Conservation (phyloP, 92 coral and sea anemone species). For the Porites divaricata region DNA sequence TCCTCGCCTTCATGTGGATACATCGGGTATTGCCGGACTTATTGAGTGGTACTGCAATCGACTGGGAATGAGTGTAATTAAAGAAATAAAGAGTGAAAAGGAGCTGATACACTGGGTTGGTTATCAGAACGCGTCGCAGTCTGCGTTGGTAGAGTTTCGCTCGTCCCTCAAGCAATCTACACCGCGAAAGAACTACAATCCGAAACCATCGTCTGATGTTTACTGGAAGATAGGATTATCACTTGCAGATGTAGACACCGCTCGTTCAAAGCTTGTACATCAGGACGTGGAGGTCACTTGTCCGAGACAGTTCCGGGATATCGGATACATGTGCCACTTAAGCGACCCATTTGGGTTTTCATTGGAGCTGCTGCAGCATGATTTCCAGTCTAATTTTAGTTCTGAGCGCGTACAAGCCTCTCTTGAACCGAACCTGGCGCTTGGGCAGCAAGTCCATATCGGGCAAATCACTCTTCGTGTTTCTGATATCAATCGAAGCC, state of each 20-base stretch:
- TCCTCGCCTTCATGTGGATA: slow-evolving; percentile 35
- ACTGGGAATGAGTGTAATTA: slow-evolving; percentile 28
- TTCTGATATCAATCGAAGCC: slow-evolving; percentile 43
- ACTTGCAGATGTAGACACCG: slow-evolving; percentile 52
- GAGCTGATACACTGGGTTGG: slow-evolving; percentile 36
- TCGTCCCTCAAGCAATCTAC: slow-evolving; percentile 12
- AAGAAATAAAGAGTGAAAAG: slow-evolving; percentile 9
- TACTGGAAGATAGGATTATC: slow-evolving; percentile 70
- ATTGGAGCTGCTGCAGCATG: slow-evolving; percentile 55
- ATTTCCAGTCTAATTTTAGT: slow-evolving; percentile 43
- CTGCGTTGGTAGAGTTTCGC: slow-evolving; percentile 30
- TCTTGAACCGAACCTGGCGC: slow-evolving; percentile 33
- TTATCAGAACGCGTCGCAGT: slow-evolving; percentile 1
- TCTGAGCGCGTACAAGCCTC: slow-evolving; percentile 4
- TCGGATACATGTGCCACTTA: slow-evolving; percentile 59
- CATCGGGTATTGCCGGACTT: slow-evolving; percentile 27
- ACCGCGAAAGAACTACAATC: slow-evolving; percentile 16
- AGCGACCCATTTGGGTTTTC: slow-evolving; percentile 57
- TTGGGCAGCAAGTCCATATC: slow-evolving; percentile 48
- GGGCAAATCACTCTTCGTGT: slow-evolving; percentile 63
- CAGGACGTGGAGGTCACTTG: slow-evolving; percentile 32
- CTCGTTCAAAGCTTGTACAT: slow-evolving; percentile 34
- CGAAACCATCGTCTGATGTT: slow-evolving; percentile 33
- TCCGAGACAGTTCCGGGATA: slow-evolving; percentile 54
- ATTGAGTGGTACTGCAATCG: slow-evolving; percentile 35